A percentile compares a stretch with the other conserved stretches of the same genome.
Evolutionary conservation across 1,140 invertebrate genomes (phyloP).

Genomic region (Luehdorfia chinensis): DNA sequence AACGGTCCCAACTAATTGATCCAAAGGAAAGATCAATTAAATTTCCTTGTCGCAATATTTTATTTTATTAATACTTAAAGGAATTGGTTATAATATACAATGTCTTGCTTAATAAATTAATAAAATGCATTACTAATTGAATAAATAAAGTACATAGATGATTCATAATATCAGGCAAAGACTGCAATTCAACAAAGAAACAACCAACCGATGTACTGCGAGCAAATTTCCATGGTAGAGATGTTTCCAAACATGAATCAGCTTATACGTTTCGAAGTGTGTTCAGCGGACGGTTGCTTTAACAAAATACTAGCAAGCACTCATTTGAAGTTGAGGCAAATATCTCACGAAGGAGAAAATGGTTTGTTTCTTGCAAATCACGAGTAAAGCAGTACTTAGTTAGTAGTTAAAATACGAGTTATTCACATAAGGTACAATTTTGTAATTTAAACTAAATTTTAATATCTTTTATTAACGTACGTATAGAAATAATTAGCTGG

Average conservation of each 20-base stretch:
- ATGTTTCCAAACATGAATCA: conserved; percentile 74
- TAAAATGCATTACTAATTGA: too few species aligned
- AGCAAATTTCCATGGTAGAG: conserved; percentile 70
- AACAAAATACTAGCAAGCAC: conserved; percentile 36
- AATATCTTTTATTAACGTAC: neutral
- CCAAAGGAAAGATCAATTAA: too few species aligned
- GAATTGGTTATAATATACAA: too few species aligned
- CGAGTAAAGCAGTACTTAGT: too few species aligned
- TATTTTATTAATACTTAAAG: too few species aligned
- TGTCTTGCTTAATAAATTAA: too few species aligned
- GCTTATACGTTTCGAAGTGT: conserved; percentile 63
- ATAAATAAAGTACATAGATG: too few species aligned
- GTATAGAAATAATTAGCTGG: too few species aligned
- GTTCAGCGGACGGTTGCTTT: conserved; percentile 27
- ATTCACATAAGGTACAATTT: conserved; percentile 1
- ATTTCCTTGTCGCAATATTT: too few species aligned
- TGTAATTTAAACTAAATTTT: neutral
- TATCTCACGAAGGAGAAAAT: conserved; percentile 60
- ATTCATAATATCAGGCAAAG: conserved; percentile 45
- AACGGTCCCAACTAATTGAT: too few species aligned
- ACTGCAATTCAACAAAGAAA: conserved; percentile 55
- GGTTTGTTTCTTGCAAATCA: conserved; percentile 38
- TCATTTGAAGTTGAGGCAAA: conserved; percentile 34
- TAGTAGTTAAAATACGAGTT: too few species aligned
- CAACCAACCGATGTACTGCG: conserved; percentile 61